These are phyloP conservation scores for Struthio camelus DNA, from an alignment of 2,113 vertebrate species.

Conservation along the genomic window DNA sequence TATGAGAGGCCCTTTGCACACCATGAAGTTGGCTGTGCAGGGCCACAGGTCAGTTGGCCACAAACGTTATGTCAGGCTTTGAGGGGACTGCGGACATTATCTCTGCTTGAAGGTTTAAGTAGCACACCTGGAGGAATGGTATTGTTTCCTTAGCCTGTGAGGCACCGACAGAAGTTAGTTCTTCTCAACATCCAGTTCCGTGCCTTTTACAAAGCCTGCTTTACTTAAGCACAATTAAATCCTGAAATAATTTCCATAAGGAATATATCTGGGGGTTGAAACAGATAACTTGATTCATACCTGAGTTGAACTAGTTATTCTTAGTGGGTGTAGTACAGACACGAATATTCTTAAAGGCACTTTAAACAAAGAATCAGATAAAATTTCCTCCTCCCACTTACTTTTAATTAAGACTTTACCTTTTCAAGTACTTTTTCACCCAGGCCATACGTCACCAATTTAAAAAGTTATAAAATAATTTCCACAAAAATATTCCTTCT, in stretches of 20 bases:
- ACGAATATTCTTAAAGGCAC: background rate
- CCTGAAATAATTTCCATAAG: background rate
- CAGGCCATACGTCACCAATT: background rate
- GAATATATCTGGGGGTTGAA: background rate
- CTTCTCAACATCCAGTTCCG: background rate
- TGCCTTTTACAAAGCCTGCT: background rate
- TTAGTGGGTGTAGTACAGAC: background rate
- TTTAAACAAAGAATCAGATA: background rate
- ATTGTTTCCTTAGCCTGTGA: background rate
- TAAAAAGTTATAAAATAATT: background rate
- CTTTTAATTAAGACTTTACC: background rate
- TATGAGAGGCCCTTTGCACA: background rate
- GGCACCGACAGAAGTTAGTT: background rate
- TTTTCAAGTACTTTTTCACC: background rate
- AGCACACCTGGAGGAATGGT: background rate
- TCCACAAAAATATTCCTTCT: background rate
- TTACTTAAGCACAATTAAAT: background rate
- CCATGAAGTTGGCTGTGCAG: background rate
- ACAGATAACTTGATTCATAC: background rate
- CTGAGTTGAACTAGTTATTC: background rate
- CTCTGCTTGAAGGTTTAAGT: background rate
- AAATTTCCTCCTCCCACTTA: background rate
- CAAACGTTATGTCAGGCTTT: background rate
- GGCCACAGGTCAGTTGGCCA: background rate
- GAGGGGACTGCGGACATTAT: background rate